Evolutionary conservation across 2,113 vertebrate genomes (phyloP).

Genomic region (Phyllostomus hastatus): DNA sequence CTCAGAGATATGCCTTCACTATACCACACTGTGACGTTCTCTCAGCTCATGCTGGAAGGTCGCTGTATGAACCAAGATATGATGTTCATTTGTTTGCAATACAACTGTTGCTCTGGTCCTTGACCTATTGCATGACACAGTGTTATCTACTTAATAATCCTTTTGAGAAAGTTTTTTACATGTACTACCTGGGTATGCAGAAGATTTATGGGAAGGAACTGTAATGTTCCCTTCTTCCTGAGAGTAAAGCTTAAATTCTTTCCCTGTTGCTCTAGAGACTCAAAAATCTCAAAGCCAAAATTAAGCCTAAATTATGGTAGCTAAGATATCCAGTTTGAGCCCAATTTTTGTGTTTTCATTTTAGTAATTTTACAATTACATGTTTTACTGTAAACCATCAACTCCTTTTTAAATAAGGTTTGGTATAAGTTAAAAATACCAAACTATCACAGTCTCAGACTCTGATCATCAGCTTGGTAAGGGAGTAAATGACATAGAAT

Average conservation of each 20-base stretch:
- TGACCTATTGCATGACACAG: background rate
- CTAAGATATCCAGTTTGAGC: background rate
- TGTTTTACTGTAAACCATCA: background rate
- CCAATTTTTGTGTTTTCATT: background rate
- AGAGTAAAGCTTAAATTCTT: background rate
- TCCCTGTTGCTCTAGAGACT: background rate
- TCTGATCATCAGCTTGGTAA: background rate
- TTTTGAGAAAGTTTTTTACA: constrained; percentile 11
- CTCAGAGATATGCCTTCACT: constrained; percentile 9
- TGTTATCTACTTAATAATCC: background rate
- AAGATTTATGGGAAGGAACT: background rate
- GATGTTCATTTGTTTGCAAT: background rate
- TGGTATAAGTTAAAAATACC: background rate
- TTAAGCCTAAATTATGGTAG: background rate
- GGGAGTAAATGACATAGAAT: background rate
- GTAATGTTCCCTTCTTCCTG: background rate
- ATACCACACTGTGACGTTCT: background rate
- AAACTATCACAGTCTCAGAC: background rate
- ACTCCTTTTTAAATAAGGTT: constrained; percentile 2
- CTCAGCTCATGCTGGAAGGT: background rate
- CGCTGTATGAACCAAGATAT: background rate
- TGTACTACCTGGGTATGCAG: no score
- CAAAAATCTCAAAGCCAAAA: background rate
- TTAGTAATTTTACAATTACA: background rate
- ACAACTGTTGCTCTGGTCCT: background rate